Base-by-base conservation (phyloP, 2,888 invertebrate species). In the Cephus rjabovi region DNA sequence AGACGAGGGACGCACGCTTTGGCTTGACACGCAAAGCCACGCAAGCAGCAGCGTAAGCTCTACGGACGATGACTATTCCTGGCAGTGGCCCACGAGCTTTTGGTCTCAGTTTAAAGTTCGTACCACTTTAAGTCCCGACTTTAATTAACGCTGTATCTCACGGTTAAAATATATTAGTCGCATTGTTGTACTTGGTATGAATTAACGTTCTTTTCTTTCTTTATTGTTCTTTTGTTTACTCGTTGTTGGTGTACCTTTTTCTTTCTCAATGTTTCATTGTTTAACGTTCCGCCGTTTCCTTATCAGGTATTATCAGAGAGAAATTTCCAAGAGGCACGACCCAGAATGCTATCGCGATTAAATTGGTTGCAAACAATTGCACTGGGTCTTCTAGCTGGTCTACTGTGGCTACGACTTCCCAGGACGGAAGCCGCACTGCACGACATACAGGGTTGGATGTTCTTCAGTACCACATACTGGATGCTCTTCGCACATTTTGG, bases 371-470 rank as follows among this genome's bases (percentile, higher is more conserved):
- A 96, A 91, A 96, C 96, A 3, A 93, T 96, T 81, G 94, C 95
- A 12, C 89, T 96, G 83, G 96, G 95, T 2, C 87, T 96, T 81
- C 93, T 96, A 91, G 95, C 95, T 1, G 96, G 96, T 15, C 93
- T 96, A 37, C 93, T 96, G 75, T 97, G 96, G 96, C 95, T 96
- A 88, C 95, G 96, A 89, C 92, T 96, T 86, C 95, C 95, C n/a
- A 92, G 96, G 79, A 94, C 93, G 69, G 96, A 97, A 90, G 95
- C 95, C 84, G 94, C 95, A 15, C 92, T 97, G 77, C 94, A 95
- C 84, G 96, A 96, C 91, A 94, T 96, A 81, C 95, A 96, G 91
- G 96, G 96, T 74, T 96, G 96, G 96, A 95, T 96, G 95, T 96
- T 96, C 91, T 96, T 96, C 92, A 95, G 95, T 79, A 95, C 95